Base-by-base conservation (phyloP, 2,888 invertebrate species). In the Pogonocherus hispidulus region DNA sequence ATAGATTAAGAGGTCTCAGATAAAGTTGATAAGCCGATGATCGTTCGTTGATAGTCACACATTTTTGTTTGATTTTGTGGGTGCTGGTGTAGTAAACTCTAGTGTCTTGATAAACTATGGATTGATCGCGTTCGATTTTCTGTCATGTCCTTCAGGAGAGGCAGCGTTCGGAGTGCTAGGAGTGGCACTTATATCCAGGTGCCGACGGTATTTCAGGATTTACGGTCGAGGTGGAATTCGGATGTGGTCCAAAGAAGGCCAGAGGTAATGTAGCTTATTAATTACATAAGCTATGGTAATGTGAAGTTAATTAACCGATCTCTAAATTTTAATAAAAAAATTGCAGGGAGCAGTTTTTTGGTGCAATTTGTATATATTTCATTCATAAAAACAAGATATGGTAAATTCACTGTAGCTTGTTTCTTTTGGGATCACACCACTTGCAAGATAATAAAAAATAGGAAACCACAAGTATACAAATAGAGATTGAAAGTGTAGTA, bases 131-230 rank as follows among this genome's bases (percentile, higher is more conserved):
- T 20, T 41, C 11, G 27, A 18, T 3, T 56, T 20, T 8, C 18
- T 46, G 41, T 49, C 46, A 78, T 78, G 78, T 78, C 77, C 37
- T 76, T 78, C 55, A 76, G 46, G 66, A 66, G 27, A 44, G 69
- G 62, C 37, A 52, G 62, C 20, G 20, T 65, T 18, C 66, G 68
- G 32, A 63, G 67, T 44, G 35, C 71, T 0, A 75, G 75, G 8
- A 74, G 75, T 54, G 70, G 76, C 5, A 67, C 69, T 3, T 83
- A 83, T 57, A 78, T 70, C 54, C 80, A 75, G 18, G 78, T 82
- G 23, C 79, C 82, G 0, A 71, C 69, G 5, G 80, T 80, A 23
- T 80, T 80, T 76, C 78, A 75, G 59, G 84, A 83, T 44, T 69
- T 82, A 19, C 79, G 69, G 65, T 77, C 69, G 3, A 80, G 74